A percentile compares a stretch with the other conserved stretches of the same genome.
Evolutionary conservation across 2,888 invertebrate species (phyloP).

Genomic region (Choristoneura rosaceana): DNA sequence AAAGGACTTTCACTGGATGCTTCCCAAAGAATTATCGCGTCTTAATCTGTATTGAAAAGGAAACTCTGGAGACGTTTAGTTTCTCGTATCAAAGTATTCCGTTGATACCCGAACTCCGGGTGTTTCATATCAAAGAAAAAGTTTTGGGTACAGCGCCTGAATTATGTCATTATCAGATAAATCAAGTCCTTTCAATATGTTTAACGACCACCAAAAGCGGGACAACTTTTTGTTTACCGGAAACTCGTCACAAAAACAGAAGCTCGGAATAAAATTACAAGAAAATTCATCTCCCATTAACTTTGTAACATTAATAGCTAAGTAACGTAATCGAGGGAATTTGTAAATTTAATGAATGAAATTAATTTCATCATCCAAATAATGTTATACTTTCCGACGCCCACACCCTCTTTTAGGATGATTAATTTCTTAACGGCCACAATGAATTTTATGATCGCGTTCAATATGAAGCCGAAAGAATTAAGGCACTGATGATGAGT

Average conservation of each 20-base stretch:
- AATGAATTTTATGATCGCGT: slow-evolving; percentile 21
- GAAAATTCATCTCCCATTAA: slow-evolving; percentile 8
- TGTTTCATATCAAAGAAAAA: slow-evolving; percentile 38
- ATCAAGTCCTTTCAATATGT: slow-evolving; percentile 35
- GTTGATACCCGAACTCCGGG: slow-evolving; percentile 14
- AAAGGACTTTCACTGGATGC: not conserved
- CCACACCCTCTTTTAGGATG: slow-evolving; percentile 19
- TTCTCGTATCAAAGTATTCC: slow-evolving; percentile 23
- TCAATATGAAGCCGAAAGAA: slow-evolving; percentile 19
- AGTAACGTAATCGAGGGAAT: slow-evolving; percentile 24
- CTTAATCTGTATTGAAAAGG: slow-evolving; percentile 31
- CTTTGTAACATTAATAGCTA: slow-evolving; percentile 22
- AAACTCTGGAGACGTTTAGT: slow-evolving; percentile 23
- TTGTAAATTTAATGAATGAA: slow-evolving; percentile 18
- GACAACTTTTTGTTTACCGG: slow-evolving; percentile 11
- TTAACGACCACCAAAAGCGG: slow-evolving; percentile 13
- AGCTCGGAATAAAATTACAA: slow-evolving; percentile 15
- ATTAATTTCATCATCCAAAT: slow-evolving; percentile 25
- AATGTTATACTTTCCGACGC: slow-evolving; percentile 26
- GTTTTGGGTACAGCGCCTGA: slow-evolving; percentile 34
- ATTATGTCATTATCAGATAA: slow-evolving; percentile 37
- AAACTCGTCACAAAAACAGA: slow-evolving; percentile 8
- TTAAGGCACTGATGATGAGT: not conserved
- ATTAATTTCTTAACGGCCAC: slow-evolving; percentile 25
- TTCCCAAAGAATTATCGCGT: slow-evolving; percentile 17